Evolutionary conservation across 2,888 invertebrate species (phyloP), one percentile per base, ranked within the genome.

Genomic region (Luperina nickerlii): DNA sequence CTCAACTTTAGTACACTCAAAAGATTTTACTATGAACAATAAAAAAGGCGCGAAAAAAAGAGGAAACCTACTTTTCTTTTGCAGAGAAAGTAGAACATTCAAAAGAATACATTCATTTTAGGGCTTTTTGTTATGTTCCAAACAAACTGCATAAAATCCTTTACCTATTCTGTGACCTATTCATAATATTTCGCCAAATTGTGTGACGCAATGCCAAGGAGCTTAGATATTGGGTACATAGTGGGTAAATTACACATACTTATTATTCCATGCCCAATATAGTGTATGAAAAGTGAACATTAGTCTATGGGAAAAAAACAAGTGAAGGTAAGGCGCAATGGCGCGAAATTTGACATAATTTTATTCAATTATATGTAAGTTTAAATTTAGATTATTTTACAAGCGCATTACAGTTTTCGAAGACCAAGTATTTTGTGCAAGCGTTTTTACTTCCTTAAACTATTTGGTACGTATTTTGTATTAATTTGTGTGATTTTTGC

Each of bases 301-400:
- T 54, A 6, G 24, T 32, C 24, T 48, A 32, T 38, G 3, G 3
- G 13, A 18, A 66, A 72, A 69, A 82, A 73, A 38, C 24, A 45
- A 54, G 3, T 7, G 15, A n/a, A 3, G 2, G 13, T 32, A n/a
- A 48, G 2, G 20, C 38, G 24, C 18, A 45, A 67, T 68, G 70
- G 38, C 51, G 63, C 51, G 57, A 57, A 51, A 27, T 57, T 74
- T 76, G 42, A 32, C 62, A 54, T 57, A 45, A 20, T 54, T 51
- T 54, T 13, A 6, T 8, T 8, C 7, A 6, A 3, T 38, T 15
- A 5, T 38, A 13, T n/a, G 18, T 18, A 38, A 7, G 15, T n/a
- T 57, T 18, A 18, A 32, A 27, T 70, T 72, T 18, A n/a, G 6
- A 48, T 51, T 27, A 27, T 32, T 20, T 15, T 32, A 69, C 18